Conservation (phyloP, 1,140 invertebrate species). For the Halesus radiatus region DNA sequence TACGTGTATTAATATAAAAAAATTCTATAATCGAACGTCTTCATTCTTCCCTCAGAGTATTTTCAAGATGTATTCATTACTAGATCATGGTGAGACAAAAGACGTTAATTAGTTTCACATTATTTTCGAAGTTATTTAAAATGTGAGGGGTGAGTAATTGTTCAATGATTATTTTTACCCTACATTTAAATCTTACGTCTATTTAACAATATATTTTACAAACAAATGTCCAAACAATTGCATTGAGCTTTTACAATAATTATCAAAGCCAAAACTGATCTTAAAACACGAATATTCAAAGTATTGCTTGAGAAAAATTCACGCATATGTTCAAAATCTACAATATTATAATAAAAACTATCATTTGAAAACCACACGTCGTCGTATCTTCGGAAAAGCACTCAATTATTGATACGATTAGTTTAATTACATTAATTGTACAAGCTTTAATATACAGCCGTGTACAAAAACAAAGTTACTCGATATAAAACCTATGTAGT, state of each 20-base stretch:
- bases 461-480: constrained; percentile 2
- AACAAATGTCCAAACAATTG: constrained; percentile 38
- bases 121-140: constrained; percentile 6
- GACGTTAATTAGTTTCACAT: neutral
- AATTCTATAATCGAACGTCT: too few species aligned
- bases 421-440: constrained; percentile 16
- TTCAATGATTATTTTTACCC: neutral
- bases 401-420: constrained; percentile 16
- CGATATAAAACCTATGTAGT: neutral
- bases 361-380: constrained; percentile 9
- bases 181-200: constrained; percentile 18
- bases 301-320: constrained; percentile 50
- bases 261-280: constrained; percentile 31
- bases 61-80: too few species aligned
- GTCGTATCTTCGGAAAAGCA: constrained; percentile 18
- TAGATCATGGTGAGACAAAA: too few species aligned
- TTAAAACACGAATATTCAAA: constrained; percentile 39
- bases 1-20: too few species aligned
- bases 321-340: constrained; percentile 31
- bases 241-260: constrained; percentile 41
- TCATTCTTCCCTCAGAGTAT: too few species aligned
- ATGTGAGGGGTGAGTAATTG: constrained; percentile 13
- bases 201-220: constrained; percentile 37
- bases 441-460: constrained; percentile 11
- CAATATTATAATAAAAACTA: constrained; percentile 6